Evolutionary conservation across 2,797 vertebrate genomes (phyloP).

Genomic region (Sebastes iracundus): DNA sequence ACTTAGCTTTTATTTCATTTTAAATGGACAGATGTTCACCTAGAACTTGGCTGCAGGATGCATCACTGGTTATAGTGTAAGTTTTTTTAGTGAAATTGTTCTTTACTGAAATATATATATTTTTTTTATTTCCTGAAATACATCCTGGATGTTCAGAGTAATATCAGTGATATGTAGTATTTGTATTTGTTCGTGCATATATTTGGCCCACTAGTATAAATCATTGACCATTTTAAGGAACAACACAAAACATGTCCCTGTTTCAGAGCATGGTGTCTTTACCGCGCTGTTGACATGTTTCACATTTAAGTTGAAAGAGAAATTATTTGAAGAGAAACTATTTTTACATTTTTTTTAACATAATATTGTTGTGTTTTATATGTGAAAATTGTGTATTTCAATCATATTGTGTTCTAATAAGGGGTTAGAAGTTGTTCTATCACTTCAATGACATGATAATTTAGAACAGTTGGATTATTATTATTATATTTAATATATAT

Average conservation of each 20-base stretch:
- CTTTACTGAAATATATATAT: background rate
- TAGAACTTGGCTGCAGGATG: background rate
- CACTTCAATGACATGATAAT: background rate
- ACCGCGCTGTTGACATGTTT: background rate
- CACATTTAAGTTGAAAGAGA: background rate
- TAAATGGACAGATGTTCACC: background rate
- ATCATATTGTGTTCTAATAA: background rate
- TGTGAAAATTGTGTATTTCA: background rate
- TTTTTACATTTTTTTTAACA: fast-evolving
- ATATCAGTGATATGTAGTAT: background rate
- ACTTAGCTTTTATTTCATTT: background rate
- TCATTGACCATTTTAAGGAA: background rate
- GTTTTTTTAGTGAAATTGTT: background rate
- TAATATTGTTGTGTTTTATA: background rate
- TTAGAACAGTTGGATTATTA: background rate
- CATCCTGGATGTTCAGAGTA: background rate
- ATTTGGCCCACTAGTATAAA: background rate
- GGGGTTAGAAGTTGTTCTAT: background rate
- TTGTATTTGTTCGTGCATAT: background rate
- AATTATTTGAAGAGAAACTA: background rate
- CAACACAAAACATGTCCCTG: background rate
- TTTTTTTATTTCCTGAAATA: background rate
- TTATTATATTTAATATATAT: background rate
- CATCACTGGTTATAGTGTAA: no score
- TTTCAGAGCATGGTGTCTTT: background rate